Evolutionary conservation across 2,113 vertebrate genomes (phyloP), one percentile per base, ranked within the genome.

Genomic region (Gavialis gangeticus): DNA sequence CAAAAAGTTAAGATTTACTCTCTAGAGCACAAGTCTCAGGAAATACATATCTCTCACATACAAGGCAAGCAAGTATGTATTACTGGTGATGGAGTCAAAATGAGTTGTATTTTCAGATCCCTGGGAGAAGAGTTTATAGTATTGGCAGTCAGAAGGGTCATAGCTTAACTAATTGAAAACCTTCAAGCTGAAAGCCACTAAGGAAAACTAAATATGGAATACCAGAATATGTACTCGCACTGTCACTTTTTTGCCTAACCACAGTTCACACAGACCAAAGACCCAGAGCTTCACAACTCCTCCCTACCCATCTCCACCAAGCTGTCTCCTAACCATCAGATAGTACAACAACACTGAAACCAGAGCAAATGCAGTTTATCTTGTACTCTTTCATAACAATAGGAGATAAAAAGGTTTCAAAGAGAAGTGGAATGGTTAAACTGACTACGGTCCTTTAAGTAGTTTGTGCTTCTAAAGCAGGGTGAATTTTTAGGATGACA

Each of bases 91-190:
- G 86, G 62, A 78, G 78, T 30, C 34, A 59, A 21, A 91, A 96
- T 92, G 75, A 88, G 86, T 88, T 59, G 56, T 15, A 19, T 79
- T 95, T 94, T 91, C 84, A 84, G 73, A 34, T 85, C 22, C 71
- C 2, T 4, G 27, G 7, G 19, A 9, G 30, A 79, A 15, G 30
- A 87, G 84, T 90, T 76, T 63, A 69, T 58, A 86, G 13, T 30
- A 73, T 30, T 28, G 34, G 56, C 88, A 92, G 89, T 75, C 62
- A 83, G 59, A 90, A 88, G 80, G 62, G 59, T 1, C 60, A 19
- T 10, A 82, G 63, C 28, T 80, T 37, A 71, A 63, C 69, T 78
- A 82, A 82, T 79, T 13, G 30, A 66, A 28, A 37, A 71, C 67
- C 30, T 71, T 21, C 22, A 91, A 95, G 78, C 15, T 54, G 91